Percentiles rank a stretch among this genome's conserved stretches.
phyloP scores from a whole-genome alignment of 2,113 vertebrate genomes.

The Lamprotornis superbus region DNA sequence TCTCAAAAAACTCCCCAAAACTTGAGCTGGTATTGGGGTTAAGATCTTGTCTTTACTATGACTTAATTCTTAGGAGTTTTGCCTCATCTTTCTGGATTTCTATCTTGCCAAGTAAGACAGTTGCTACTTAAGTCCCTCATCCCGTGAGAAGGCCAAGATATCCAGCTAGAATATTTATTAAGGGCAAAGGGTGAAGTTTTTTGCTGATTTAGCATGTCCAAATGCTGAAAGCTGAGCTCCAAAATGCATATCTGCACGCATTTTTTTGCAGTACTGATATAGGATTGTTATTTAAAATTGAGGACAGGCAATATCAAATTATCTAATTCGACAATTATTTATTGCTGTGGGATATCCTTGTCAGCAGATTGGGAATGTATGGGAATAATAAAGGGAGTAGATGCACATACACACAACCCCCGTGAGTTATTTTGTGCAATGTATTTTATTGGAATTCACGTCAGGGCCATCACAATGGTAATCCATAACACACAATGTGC shows the following conservation, averaged over 20 bases:
- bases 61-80: background rate
- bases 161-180: background rate
- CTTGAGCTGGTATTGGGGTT: rapidly evolving
- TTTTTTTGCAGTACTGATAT: background rate
- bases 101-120: background rate
- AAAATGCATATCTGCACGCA: background rate
- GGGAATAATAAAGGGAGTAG: background rate
- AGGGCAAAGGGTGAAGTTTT: background rate
- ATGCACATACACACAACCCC: background rate
- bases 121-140: background rate
- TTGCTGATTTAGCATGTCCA: background rate
- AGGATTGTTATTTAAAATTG: constrained; percentile 2
- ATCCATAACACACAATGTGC: constrained; percentile 10
- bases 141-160: background rate
- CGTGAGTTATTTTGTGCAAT: constrained; percentile 2
- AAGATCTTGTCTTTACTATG: background rate
- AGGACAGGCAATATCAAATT: background rate
- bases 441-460: constrained; percentile 47
- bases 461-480: background rate
- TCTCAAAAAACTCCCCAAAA: rapidly evolving
- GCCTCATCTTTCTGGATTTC: background rate
- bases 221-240: background rate
- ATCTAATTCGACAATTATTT: background rate
- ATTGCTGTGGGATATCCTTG: background rate
- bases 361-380: background rate